Evolutionary conservation across 2,113 vertebrate genomes (phyloP), one percentile per base, ranked within the genome.

Genomic region (Dendrocopos noguchii): DNA sequence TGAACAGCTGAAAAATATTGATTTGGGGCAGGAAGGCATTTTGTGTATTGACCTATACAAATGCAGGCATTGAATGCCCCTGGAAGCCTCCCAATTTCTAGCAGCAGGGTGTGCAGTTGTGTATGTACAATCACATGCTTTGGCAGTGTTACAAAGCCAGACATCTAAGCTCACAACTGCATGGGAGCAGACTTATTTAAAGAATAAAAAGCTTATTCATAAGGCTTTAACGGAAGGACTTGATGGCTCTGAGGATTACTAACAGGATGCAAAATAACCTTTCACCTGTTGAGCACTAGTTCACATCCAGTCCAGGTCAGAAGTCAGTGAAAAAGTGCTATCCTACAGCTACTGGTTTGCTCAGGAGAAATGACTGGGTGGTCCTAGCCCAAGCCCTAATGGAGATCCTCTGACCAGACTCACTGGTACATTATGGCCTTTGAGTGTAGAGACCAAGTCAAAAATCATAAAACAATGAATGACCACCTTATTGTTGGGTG

Each of bases 81-180:
- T 96, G 97, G 95, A 95, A 94, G 46, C 6, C 31, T 94, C 94
- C 88, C 91, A 91, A 1, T n/a, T 84, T 61, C 73, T 39, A 88
- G 90, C 75, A 93, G 87, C 29, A 74, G 4, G 36, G 64, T 63
- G n/a, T 80, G 55, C 71, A 91, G 82, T 28, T 94, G 84, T 74
- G 89, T 52, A 57, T n/a, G 52, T 12, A 88, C 28, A 94, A 56
- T 7, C 11, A 77, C 53, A 73, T 60, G n/a, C 80, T 88, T 88
- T 92, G 80, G 81, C 94, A 95, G 67, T 75, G 79, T 77, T 85
- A 86, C 67, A 93, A 93, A 96, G 80, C 18, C 87, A 95, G 91
- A 95, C 65, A 53, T 66, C 0, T n/a, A 81, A 76, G 47, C 76
- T 72, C 90, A 74, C 68, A 66, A 85, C 53, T 53, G 6, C 39